Evolutionary conservation across 2,113 vertebrate genomes (phyloP).

Genomic region (Saccopteryx leptura): DNA sequence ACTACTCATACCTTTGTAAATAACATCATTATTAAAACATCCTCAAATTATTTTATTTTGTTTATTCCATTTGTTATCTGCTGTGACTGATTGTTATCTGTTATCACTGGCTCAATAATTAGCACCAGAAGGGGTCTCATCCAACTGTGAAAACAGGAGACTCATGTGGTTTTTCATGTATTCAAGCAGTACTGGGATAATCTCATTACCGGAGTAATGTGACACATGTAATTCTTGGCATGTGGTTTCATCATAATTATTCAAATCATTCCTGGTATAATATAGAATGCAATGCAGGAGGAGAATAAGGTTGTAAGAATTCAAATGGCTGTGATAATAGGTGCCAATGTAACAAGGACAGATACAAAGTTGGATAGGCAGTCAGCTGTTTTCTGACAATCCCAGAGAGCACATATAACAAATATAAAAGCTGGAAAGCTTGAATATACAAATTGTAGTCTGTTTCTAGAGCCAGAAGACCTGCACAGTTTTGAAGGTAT

Average conservation of each 20-base stretch:
- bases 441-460: background rate
- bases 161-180: background rate
- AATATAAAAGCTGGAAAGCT: background rate
- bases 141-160: background rate
- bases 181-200: background rate
- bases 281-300: background rate
- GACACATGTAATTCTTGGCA: background rate
- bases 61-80: background rate
- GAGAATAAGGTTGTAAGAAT: background rate
- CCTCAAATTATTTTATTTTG: background rate
- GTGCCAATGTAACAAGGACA: conserved; percentile 2
- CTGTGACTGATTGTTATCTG: background rate
- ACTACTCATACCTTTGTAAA: fast-evolving
- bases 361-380: background rate
- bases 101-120: background rate
- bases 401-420: background rate
- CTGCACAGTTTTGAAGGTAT: background rate
- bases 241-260: background rate
- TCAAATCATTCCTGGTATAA: background rate
- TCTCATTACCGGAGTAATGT: background rate
- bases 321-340: conserved; percentile 49
- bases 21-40: background rate
- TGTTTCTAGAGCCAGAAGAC: background rate
- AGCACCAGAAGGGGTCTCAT: background rate
- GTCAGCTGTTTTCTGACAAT: conserved; percentile 17